phyloP scores from a whole-genome alignment of 1,140 invertebrate species.

The Sesamia nonagrioides region DNA sequence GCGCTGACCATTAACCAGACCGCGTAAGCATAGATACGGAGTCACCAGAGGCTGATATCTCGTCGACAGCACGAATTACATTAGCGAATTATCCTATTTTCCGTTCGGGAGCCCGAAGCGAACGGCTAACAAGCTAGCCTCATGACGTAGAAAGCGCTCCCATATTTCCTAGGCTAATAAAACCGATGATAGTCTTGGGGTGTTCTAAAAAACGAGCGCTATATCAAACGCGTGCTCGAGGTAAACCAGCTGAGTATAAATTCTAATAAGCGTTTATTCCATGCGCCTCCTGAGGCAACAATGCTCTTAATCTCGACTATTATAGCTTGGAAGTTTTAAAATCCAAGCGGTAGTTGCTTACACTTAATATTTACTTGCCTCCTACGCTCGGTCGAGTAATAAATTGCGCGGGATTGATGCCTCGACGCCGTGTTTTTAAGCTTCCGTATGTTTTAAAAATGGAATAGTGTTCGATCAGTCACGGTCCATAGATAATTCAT shows the following conservation, averaged over 20 bases:
- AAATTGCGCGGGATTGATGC: conserved; percentile 66
- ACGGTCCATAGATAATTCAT: conserved; percentile 71
- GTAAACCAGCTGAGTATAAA: conserved; percentile 73
- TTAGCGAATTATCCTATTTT: conserved; percentile 75
- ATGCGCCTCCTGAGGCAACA: conserved; percentile 75
- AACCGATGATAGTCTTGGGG: conserved; percentile 69
- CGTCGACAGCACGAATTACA: conserved; percentile 80
- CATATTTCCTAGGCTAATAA: conserved; percentile 78
- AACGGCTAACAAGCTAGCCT: conserved; percentile 66
- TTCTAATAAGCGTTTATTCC: conserved; percentile 79
- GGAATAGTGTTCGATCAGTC: conserved; percentile 73
- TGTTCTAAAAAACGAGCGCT: conserved; percentile 74
- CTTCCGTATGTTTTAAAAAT: conserved; percentile 69
- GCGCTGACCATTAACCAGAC: conserved; percentile 66
- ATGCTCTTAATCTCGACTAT: conserved; percentile 81
- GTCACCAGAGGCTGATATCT: conserved; percentile 78
- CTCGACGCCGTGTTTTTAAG: conserved; percentile 43
- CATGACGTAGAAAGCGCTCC: conserved; percentile 67
- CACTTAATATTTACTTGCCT: conserved; percentile 81
- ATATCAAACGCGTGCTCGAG: conserved; percentile 67
- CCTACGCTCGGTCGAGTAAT: conserved; percentile 74
- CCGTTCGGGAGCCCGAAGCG: conserved; percentile 63
- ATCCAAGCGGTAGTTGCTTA: conserved; percentile 75
- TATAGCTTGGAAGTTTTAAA: conserved; percentile 77
- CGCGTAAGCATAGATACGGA: conserved; percentile 64